phyloP scores from a whole-genome alignment of 1,140 invertebrate genomes.

The Aphelenchoides fujianensis region DNA sequence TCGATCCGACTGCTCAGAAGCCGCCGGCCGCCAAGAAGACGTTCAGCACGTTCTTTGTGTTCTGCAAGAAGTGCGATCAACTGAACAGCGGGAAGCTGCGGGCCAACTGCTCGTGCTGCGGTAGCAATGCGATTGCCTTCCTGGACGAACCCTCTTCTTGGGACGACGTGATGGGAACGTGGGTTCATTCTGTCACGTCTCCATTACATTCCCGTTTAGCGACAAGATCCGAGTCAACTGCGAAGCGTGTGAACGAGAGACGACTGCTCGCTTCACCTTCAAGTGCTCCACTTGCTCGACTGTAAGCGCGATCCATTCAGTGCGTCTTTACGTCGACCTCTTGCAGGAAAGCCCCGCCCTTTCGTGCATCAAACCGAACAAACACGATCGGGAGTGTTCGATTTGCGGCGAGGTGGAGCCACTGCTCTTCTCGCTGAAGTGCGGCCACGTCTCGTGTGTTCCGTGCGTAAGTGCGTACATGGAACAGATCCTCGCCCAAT shows the following conservation, averaged over 20 bases:
- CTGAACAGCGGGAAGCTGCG: constrained; percentile 29
- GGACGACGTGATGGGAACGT: constrained; percentile 30
- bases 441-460: constrained; percentile 32
- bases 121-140: constrained; percentile 24
- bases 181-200: not conserved
- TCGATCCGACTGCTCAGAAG: not conserved
- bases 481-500: constrained; percentile 28
- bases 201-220: not conserved
- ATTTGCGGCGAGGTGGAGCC: constrained; percentile 39
- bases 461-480: constrained; percentile 38
- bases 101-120: constrained; percentile 28
- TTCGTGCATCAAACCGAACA: constrained; percentile 21
- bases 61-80: constrained; percentile 22
- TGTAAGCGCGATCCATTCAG: no score
- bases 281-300: no score
- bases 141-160: constrained; percentile 28
- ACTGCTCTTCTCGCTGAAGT: constrained; percentile 23
- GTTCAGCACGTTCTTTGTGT: constrained; percentile 16
- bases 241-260: constrained; percentile 33
- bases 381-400: constrained; percentile 26
- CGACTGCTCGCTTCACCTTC: constrained; percentile 17
- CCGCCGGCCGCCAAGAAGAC: not conserved
- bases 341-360: constrained; percentile 32
- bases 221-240: constrained; percentile 27
- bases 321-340: no score